Evolutionary conservation across 1,140 invertebrate species (phyloP), one percentile per base, ranked within the genome.

Genomic region (Lasioglossum baleicum): DNA sequence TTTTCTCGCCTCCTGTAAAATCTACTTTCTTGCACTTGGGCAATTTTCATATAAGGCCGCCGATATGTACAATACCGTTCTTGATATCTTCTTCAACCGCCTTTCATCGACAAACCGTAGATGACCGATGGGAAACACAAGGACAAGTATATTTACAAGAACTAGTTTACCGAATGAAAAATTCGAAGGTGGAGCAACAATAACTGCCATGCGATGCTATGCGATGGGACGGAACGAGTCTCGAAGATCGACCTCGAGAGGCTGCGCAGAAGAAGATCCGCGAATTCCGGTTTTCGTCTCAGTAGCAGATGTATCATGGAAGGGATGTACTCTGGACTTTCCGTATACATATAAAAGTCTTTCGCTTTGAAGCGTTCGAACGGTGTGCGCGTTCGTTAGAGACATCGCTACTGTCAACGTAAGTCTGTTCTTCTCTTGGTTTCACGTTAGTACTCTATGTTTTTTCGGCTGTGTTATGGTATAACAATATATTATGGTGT

Each of bases 211-310:
- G 15, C 4, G 51, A 3, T 6, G 51, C 13, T 17, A 20, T 15
- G 20, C 7, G 8, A 10, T 22, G 22, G 7, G 58, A n/a, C n/a
- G 7, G 22, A 6, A 60, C 63, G 63, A 65, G 40, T 44, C 15
- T 17, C 17, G 13, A 68, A 42, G 35, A 26, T 61, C 13, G 17
- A 3, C 53, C 0, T 56, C 40, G 40, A 66, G n/a, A 31, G 10
- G 20, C 6, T 17, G 68, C n/a, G 17, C 31, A 64, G 56, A 3
- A 72, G 35, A 22, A 72, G 58, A 78, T 73, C n/a, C 26, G 35
- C 44, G 35, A 72, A 78, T 72, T 73, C 69, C 76, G 69, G 69
- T 71, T 78, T 51, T 63, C 20, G 64, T 51, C 51, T 11, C n/a
- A 17, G n/a, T 44, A 26, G 42, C 0, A 22, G 26, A 2, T 15